Evolutionary conservation across 2,113 vertebrate genomes (phyloP), one percentile per base, ranked within the genome.

Genomic region (Ornithorhynchus anatinus): DNA sequence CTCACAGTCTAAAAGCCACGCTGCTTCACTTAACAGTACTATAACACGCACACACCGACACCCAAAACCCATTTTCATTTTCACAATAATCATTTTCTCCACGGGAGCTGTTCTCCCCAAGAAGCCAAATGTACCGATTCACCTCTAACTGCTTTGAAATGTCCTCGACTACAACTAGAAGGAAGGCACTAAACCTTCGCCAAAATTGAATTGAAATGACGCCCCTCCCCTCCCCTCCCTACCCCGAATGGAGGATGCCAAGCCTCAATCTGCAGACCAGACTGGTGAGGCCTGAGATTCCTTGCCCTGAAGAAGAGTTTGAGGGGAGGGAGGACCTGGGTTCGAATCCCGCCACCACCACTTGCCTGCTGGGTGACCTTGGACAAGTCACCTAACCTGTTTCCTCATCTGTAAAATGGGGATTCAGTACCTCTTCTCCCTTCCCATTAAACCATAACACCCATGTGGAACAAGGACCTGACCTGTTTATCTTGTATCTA

Each of bases 101-200:
- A 77, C 0, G 0, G 52, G 62, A 77, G 70, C 20, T 50, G 74
- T 67, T 69, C 86, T 79, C 72, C 31, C 63, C 80, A 50, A 20
- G 36, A 86, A 87, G 81, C 86, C 69, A 90, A 90, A 90, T 84
- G 72, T 58, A 82, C 84, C 36, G 44, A 88, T 88, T 90, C 23
- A 37, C 61, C n/a, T 74, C 60, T 88, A 90, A 84, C 36, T 57
- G 45, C 62, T 85, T 87, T 78, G 84, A 84, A 89, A 91, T 88
- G 78, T 86, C 86, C 68, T 82, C 39, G 43, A 36, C 69, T 71
- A 20, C 48, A 86, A 72, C 69, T 76, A 83, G 67, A 77, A 82
- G 78, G 76, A 70, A 33, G 76, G n/a, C 81, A 67, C 59, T 84
- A 82, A 78, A 87, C 83, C 81, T n/a, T 89, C 77, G 52, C 42